Evolutionary conservation across 2,797 vertebrate genomes (phyloP).

Genomic region (Malacoraja senta): DNA sequence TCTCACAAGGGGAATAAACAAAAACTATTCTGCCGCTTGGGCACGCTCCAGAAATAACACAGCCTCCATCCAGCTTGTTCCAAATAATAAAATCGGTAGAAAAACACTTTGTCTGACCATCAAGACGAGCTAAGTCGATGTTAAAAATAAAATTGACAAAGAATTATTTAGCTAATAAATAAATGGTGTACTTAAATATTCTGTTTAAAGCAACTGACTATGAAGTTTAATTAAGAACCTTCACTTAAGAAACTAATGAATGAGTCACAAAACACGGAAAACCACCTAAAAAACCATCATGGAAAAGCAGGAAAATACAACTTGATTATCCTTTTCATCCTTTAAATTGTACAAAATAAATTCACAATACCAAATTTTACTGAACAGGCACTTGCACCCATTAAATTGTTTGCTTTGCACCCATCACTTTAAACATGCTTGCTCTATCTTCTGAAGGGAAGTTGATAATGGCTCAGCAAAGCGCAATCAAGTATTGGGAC

Average conservation of each 20-base stretch:
- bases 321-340: background rate
- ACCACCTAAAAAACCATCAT: background rate
- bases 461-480: background rate
- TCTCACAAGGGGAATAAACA: background rate
- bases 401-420: no score
- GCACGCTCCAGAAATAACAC: slow-evolving; percentile 11
- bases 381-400: no score
- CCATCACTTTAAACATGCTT: background rate
- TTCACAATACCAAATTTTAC: no score
- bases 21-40: background rate
- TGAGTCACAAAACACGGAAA: background rate
- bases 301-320: background rate
- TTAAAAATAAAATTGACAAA: background rate
- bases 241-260: background rate
- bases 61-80: background rate
- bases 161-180: background rate
- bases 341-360: background rate
- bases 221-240: background rate
- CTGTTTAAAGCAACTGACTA: background rate
- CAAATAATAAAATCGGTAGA: background rate
- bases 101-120: background rate
- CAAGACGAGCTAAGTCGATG: background rate
- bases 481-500: background rate
- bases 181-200: background rate
- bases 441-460: background rate